These are phyloP conservation scores for Forbesichthys papilliferus DNA, from an alignment of 2,113 vertebrate genomes.

Conservation along the genomic window DNA sequence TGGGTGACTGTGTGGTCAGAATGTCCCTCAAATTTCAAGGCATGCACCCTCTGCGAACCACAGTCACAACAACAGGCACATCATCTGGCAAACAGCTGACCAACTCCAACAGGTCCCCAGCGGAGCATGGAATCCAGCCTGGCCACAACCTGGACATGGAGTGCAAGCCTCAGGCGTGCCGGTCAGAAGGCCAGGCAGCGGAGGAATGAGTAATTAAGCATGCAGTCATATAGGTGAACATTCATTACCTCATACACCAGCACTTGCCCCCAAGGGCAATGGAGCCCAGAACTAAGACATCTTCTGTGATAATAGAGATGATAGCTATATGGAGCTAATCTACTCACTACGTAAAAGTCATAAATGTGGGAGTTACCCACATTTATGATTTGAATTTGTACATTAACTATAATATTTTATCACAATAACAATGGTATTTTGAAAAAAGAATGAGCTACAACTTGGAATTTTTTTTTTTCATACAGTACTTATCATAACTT, in stretches of 20 bases:
- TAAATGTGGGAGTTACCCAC: no score
- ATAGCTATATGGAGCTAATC: constrained; percentile 1
- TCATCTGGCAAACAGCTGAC: constrained; percentile 13
- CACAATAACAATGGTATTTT: no score
- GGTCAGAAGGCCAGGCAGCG: background rate
- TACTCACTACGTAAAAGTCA: constrained; percentile 11
- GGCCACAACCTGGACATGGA: background rate
- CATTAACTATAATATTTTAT: no score
- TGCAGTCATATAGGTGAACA: constrained; percentile 11
- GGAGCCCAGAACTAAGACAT: no score
- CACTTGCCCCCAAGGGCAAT: background rate
- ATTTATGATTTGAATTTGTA: no score
- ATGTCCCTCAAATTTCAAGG: background rate
- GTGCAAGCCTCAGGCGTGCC: background rate
- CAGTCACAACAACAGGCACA: constrained; percentile 18
- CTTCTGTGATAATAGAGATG: constrained; percentile 6
- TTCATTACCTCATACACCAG: constrained; percentile 16
- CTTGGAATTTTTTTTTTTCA: no score
- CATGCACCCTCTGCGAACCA: constrained; percentile 3
- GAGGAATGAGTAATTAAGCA: background rate
- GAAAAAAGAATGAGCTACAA: no score
- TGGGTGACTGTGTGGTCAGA: constrained; percentile 12
- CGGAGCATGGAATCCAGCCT: constrained; percentile 36
- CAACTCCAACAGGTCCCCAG: constrained; percentile 2
- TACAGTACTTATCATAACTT: background rate